A percentile compares a stretch with the other conserved stretches of the same genome.
Conservation (phyloP, 2,888 invertebrate genomes). For the Alcis repandata region DNA sequence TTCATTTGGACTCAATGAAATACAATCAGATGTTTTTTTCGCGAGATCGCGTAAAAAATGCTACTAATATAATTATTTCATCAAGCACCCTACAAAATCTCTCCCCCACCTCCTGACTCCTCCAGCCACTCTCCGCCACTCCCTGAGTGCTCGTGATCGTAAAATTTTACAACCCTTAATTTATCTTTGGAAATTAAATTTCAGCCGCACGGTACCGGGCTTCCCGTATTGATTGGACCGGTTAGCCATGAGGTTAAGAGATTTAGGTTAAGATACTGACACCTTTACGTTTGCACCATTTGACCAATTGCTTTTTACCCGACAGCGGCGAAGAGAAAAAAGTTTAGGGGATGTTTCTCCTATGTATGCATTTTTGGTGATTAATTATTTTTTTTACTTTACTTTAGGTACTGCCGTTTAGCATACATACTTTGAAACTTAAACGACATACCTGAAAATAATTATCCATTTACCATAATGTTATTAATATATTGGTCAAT, state of each 20-base stretch:
- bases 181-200: constrained; percentile 50
- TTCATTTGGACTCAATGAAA: too few species aligned
- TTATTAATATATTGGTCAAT: too few species aligned
- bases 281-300: neutral
- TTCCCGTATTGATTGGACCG: constrained; percentile 27
- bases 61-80: neutral
- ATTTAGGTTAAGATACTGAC: neutral
- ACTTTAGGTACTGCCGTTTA: too few species aligned
- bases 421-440: too few species aligned
- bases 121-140: constrained; percentile 16
- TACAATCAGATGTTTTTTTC: too few species aligned
- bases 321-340: too few species aligned
- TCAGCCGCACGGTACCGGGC: constrained; percentile 18
- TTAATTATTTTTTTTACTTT: too few species aligned
- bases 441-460: too few species aligned
- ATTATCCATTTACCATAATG: too few species aligned
- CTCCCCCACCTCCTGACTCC: constrained; percentile 15
- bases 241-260: neutral
- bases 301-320: neutral
- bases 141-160: constrained; percentile 32
- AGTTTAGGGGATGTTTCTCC: too few species aligned
- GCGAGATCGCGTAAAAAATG: too few species aligned
- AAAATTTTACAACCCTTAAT: constrained; percentile 37
- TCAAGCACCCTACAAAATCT: constrained; percentile 7
- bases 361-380: too few species aligned